Evolutionary conservation across 2,797 vertebrate species (phyloP), one percentile per base, ranked within the genome.

Genomic region (Bradypus variegatus): DNA sequence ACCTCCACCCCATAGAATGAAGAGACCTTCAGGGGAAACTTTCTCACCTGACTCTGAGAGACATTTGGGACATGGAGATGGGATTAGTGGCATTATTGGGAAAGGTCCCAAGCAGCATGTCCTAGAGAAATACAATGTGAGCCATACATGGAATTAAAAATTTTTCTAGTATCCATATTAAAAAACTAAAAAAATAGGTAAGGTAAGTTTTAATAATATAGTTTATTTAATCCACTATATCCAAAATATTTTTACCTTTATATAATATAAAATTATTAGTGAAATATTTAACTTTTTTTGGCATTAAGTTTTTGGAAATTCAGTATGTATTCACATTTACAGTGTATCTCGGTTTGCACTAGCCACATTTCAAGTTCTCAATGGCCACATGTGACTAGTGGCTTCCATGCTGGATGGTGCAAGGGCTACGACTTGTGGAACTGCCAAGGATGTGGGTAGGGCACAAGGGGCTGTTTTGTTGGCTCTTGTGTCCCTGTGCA

Each of bases 381-480:
- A 2, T 1, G 3, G 2, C 45, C 27, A 4, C 0, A 2, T 0
- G 0, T 1, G 38, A 45, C 41, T 3, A 1, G 13, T 0, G 31
- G 19, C 33, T 48, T 72, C 55, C 8, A 9, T 4, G 36, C 18
- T 6, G 33, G 50, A 2, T 0, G 2, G 38, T 4, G 1, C 0
- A 6, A 69, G 21, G n/a, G 10, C 1, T 1, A n/a, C 36, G 1
- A 2, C 64, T 31, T n/a, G 1, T 45, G n/a, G 41, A 2, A 18
- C 62, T 5, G 6, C 6, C 10, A 31, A 76, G 31, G 58, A 18
- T 4, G 12, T 45, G 50, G 4, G 15, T 8, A 29, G 70, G 62
- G 15, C 1, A 0, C 14, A 9, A 5, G 25, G 81, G 38, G 12
- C 33, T 11, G 6, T 29, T 53, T 2, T 31, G 11, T 23, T 53